A percentile compares a stretch with the other conserved stretches of the same genome.
phyloP scores from a whole-genome alignment of 1,140 invertebrate genomes.

The Sarcophaga peregrina region DNA sequence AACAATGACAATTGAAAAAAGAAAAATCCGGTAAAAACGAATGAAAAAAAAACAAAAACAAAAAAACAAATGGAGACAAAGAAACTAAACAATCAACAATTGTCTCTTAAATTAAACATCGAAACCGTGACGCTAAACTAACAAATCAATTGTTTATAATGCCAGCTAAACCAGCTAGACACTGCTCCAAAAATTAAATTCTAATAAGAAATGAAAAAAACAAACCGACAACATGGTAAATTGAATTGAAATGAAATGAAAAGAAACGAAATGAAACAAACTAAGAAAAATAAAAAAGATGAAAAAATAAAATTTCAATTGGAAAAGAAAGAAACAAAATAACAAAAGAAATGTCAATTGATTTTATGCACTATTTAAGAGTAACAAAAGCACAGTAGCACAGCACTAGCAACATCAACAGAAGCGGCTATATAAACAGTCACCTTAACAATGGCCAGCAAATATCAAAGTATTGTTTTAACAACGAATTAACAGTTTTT shows the following conservation, averaged over 20 bases:
- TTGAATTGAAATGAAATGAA: not conserved
- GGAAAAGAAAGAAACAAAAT: not conserved
- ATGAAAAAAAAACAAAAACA: slow-evolving; percentile 11
- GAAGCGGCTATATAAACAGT: not conserved
- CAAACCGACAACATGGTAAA: not conserved
- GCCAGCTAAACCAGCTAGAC: not conserved
- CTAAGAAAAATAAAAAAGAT: not conserved
- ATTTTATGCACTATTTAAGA: slow-evolving; percentile 62
- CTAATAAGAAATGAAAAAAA: slow-evolving; percentile 5
- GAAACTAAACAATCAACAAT: slow-evolving; percentile 33
- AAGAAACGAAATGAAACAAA: not conserved
- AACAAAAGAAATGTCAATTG: slow-evolving; percentile 57
- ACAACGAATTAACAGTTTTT: slow-evolving; percentile 25
- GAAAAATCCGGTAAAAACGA: not conserved
- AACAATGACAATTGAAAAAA: not conserved
- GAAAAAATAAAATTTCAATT: not conserved
- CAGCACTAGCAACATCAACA: not conserved
- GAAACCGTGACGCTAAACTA: slow-evolving; percentile 35
- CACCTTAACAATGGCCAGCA: not conserved
- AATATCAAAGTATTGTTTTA: slow-evolving; percentile 20
- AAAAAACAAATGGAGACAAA: not conserved
- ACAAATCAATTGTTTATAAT: slow-evolving; percentile 36
- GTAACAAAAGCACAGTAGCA: slow-evolving; percentile 1
- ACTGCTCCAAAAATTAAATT: slow-evolving; percentile 13
- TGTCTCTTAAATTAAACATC: slow-evolving; percentile 31